Evolutionary conservation across 2,888 invertebrate genomes (phyloP), one percentile per base, ranked within the genome.

Genomic region (Blastobasis lacticolella): DNA sequence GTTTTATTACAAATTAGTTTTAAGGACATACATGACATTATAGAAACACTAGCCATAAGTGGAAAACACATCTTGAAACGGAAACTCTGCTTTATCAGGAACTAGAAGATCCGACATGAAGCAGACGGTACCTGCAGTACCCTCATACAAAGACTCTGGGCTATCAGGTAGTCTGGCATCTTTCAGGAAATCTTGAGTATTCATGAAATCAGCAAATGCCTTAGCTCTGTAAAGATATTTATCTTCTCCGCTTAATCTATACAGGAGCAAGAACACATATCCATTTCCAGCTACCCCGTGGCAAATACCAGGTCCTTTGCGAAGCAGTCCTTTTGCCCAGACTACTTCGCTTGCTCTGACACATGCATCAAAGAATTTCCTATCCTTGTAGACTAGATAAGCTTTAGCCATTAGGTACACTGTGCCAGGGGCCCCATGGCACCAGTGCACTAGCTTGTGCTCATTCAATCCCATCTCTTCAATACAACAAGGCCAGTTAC

Each of bases 261-360:
- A 92, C 6, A 96, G 79, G 0, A 95, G 78, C 46, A 96, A 78
- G 64, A 95, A 95, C 0, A 92, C 94, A 76, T 95, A 95, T 9
- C 92, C 95, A 75, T 92, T 95, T 40, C 96, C 96, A 23, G 94
- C 93, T 0, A 96, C 90, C 1, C 97, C 97, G 68, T 97, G 97
- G 70, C 97, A 97, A 55, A 97, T 92, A 0, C 96, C 95, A 6
- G 96, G 96, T 0, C 97, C 97, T 78, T 97, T 97, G 58, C 90
- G 91, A 41, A 97, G 83, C 38, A 97, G 84, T 0, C 97, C 97
- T 69, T 92, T 93, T 23, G 89, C 78, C 97, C 97, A 97, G 3
- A 95, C 92, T 10, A 95, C 75, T 50, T 97, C 94, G 0, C 91
- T 94, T 58, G 93, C 92, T 55, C 86, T 89, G 0, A 91, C 67